These are phyloP conservation scores for Drosophila mettleri DNA, from an alignment of 2,888 invertebrate genomes.

Conservation along the genomic window DNA sequence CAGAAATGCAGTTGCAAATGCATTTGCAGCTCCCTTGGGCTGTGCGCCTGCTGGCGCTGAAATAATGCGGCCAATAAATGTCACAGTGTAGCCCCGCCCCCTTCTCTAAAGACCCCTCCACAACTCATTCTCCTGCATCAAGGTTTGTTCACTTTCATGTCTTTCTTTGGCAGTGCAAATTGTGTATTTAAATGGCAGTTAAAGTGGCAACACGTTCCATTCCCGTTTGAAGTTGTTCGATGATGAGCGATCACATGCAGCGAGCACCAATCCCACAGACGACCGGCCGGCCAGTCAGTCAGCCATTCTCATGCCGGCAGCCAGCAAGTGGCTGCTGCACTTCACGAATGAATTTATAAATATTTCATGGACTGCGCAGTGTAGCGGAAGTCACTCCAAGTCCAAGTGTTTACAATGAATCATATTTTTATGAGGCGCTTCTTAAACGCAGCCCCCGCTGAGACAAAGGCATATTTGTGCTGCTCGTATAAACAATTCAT, in stretches of 20 bases:
- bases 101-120: neutral
- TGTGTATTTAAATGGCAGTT: conserved; percentile 81
- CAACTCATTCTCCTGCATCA: neutral
- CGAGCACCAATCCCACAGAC: conserved; percentile 22
- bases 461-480: conserved; percentile 51
- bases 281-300: neutral
- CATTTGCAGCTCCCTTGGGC: conserved; percentile 61
- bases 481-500: conserved; percentile 46
- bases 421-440: conserved; percentile 66
- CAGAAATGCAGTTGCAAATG: conserved; percentile 38
- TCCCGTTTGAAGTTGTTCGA: conserved; percentile 73
- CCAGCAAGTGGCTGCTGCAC: conserved; percentile 29
- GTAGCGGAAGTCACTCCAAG: conserved; percentile 60
- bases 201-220: conserved; percentile 80
- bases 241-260: conserved; percentile 61
- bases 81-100: conserved; percentile 36
- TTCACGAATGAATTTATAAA: conserved; percentile 69
- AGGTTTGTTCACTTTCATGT: conserved; percentile 64
- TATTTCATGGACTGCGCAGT: conserved; percentile 71
- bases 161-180: conserved; percentile 58
- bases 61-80: conserved; percentile 80
- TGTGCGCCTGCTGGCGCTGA: conserved; percentile 72
- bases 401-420: conserved; percentile 68
- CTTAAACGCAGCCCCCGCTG: conserved; percentile 33
- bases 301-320: conserved; percentile 16